Conservation (phyloP, 2,888 invertebrate species). For the Cheilosia urbana region DNA sequence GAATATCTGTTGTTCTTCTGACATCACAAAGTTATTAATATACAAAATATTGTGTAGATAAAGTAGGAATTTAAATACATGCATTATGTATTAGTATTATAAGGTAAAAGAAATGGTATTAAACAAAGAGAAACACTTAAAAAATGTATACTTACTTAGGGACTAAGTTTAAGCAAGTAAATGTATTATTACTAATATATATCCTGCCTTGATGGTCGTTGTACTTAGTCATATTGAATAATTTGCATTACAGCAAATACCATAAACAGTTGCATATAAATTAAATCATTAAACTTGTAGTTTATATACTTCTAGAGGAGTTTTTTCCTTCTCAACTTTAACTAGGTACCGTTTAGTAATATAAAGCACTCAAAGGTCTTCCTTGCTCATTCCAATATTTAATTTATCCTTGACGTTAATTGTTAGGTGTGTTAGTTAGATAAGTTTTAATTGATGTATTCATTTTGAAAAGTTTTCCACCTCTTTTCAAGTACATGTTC, state of each 20-base stretch:
- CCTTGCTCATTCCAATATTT: conserved; percentile 62
- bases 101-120: conserved; percentile 38
- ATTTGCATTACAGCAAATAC: conserved; percentile 17
- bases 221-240: conserved; percentile 38
- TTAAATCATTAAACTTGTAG: conserved; percentile 20
- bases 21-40: conserved; percentile 46
- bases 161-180: conserved; percentile 15
- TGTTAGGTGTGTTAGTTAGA: not conserved
- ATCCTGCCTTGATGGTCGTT: not conserved
- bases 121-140: conserved; percentile 45
- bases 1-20: conserved; percentile 34
- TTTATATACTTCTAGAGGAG: conserved; percentile 33
- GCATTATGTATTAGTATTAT: conserved; percentile 17
- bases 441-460: not conserved
- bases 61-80: conserved; percentile 2
- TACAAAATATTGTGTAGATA: conserved; percentile 23
- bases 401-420: conserved; percentile 6
- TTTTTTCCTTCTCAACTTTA: conserved; percentile 49
- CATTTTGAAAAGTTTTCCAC: too few relatives aligned
- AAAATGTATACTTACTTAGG: conserved; percentile 54
- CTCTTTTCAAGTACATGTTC: too few relatives aligned
- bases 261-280: conserved; percentile 5
- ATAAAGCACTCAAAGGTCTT: conserved; percentile 34
- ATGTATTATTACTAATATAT: conserved; percentile 9
- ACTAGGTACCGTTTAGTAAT: conserved; percentile 12